Evolutionary conservation across 2,888 invertebrate genomes (phyloP), one percentile per base, ranked within the genome.

Genomic region (Drosophila setosimentum): DNA sequence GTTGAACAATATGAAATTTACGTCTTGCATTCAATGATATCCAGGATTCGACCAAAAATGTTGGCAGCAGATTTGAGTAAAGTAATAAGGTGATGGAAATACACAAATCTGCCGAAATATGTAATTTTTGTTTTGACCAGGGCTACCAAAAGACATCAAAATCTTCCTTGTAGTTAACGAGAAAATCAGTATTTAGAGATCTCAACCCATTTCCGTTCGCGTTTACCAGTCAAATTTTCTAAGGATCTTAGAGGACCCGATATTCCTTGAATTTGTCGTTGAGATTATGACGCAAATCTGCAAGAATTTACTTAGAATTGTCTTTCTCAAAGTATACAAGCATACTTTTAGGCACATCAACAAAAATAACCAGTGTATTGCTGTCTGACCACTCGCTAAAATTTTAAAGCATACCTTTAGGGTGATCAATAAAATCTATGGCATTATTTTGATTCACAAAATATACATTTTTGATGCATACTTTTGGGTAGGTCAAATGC

Each of bases 361-460:
- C 16, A 3, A 21, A 21, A 45, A 21, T 45, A 7, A 16, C 3
- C 0, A 0, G 16, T 16, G 1, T 1, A 16, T 8, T 1, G 2
- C 2, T 45, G 8, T 8, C 4, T 4, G 3, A 16, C 4, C 3
- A 3, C 13, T 13, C 2, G 2, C 0, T 1, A 45, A 7, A 2
- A 16, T 16, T 16, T 24, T 45, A 24, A 45, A 45, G 45, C 24
- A 24, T 8, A 16, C 16, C 16, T 2, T 45, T 24, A 45, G 45
- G 45, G 1, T 4, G 4, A 24, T 8, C 1, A 8, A 24, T 8
- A 24, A 8, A 24, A 24, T 45, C 2, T 0, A 16, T 24, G 1
- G 16, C 2, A 8, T 8, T 24, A 16, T 45, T 8, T 1, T 24
- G 16, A 45, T 21, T 7, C 7, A 16, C 7, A 3, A 45, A 45